Percentiles rank a stretch among this genome's conserved stretches.
Evolutionary conservation across 2,888 invertebrate genomes (phyloP).

Genomic region (Litoditis marina): DNA sequence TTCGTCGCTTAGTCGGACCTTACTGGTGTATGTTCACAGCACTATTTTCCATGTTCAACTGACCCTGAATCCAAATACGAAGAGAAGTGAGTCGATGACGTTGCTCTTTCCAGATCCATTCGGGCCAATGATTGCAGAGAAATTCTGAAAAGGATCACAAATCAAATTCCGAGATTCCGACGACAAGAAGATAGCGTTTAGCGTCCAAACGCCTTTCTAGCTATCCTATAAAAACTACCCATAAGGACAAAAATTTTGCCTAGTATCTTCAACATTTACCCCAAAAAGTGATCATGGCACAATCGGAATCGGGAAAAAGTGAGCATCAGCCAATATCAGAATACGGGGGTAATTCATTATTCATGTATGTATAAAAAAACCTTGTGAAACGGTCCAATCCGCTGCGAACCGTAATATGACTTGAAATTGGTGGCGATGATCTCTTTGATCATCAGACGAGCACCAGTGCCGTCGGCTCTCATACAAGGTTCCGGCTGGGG

Average conservation of each 20-base stretch:
- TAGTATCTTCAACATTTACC: no score
- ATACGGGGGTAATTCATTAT: no score
- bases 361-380: slow-evolving; percentile 65
- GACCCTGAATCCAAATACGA: slow-evolving; percentile 82
- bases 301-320: no score
- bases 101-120: slow-evolving; percentile 99
- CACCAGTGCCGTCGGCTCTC: slow-evolving; percentile 74
- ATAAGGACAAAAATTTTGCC: no score
- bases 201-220: no score
- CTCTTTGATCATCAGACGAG: slow-evolving; percentile 82
- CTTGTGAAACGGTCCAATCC: slow-evolving; percentile 91
- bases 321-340: no score
- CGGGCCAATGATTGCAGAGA: slow-evolving; percentile 92
- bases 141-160: slow-evolving; percentile 71
- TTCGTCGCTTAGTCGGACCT: no score
- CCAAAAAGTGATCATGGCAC: no score
- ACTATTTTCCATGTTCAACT: background rate
- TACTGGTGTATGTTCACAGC: no score
- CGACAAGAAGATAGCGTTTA: slow-evolving; percentile 19
- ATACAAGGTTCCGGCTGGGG: slow-evolving; percentile 20
- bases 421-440: slow-evolving; percentile 93
- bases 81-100: slow-evolving; percentile 96
- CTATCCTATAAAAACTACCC: no score
- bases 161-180: no score
- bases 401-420: slow-evolving; percentile 82